Evolutionary conservation across 1,140 invertebrate species (phyloP).

Genomic region (Bombus superbus): DNA sequence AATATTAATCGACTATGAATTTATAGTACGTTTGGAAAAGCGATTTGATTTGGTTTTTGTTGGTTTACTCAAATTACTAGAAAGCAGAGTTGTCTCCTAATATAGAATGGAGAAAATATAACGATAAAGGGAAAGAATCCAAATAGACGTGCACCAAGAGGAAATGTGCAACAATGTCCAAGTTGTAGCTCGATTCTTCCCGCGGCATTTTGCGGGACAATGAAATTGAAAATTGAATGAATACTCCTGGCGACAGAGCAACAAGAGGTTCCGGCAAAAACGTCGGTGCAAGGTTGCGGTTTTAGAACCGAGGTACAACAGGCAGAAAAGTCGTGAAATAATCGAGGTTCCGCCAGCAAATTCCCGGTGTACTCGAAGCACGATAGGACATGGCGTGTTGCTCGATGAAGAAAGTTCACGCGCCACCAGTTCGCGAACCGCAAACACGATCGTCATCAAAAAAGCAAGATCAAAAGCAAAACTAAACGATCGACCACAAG

Average conservation of each 20-base stretch:
- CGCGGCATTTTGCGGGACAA: not conserved
- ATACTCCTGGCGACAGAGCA: not conserved
- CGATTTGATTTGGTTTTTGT: too few relatives aligned
- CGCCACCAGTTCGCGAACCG: constrained; percentile 56
- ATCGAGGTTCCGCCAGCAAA: constrained; percentile 23
- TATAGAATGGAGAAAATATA: not conserved
- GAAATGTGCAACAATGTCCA: constrained; percentile 1
- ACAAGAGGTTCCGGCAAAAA: not conserved
- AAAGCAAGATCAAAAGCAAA: constrained; percentile 56
- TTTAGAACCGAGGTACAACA: not conserved
- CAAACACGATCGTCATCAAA: constrained; percentile 55
- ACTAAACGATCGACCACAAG: constrained; percentile 57
- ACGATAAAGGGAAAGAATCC: not conserved
- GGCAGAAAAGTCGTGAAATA: constrained; percentile 37
- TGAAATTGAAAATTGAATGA: constrained; percentile 42
- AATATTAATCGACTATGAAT: too few relatives aligned
- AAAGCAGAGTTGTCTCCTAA: not conserved
- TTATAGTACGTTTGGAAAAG: too few relatives aligned
- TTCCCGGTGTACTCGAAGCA: constrained; percentile 20
- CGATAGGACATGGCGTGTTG: constrained; percentile 23
- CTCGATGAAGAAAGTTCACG: constrained; percentile 51
- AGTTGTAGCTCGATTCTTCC: not conserved
- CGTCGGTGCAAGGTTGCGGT: constrained; percentile 34
- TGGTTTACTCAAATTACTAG: not conserved
- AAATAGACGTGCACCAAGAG: not conserved